Evolutionary conservation across 1,140 invertebrate species (phyloP), one percentile per base, ranked within the genome.

Genomic region (Idris sp.): DNA sequence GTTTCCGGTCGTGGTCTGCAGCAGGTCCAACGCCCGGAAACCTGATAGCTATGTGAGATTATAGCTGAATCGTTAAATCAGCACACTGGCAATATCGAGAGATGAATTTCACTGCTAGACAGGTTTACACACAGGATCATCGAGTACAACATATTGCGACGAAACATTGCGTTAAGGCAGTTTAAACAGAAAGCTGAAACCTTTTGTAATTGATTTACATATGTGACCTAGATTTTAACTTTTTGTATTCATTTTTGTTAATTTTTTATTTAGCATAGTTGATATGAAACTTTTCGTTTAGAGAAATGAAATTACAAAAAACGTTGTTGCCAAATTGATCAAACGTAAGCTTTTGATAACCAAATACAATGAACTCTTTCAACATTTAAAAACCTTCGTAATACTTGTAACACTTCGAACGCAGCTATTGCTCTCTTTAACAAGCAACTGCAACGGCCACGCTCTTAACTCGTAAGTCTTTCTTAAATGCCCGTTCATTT

Each of bases 361-460:
- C 7, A 49, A 49, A 68, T 15, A 75, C 64, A 75, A 62, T 67
- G 61, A 68, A 72, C 67, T 72, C 54, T 76, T 76, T 76, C 59
- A 33, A 59, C 65, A 76, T 15, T 76, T 65, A 59, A 40, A n/a
- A 61, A 71, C 53, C 51, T 61, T 76, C 61, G 54, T 72, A 72
- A 68, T 49, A 68, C 56, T 68, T 68, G 41, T 62, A 74, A 74
- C 51, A 69, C 54, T 71, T 58, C 41, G 38, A 64, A 67, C 40
- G 33, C 64, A 56, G 54, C 53, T 46, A 73, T 68, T 75, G 76
- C 73, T 78, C 76, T 78, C 74, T 54, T 78, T 78, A 76, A 76
- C 76, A 76, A 78, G 51, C 2, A 65, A 78, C 76, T 76, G 76
- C 67, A 73, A 74, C 76, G 64, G 76, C 76, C 28, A 78, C 76